A percentile compares a stretch with the other conserved stretches of the same genome.
These are phyloP conservation scores for Biston stratarius DNA, from an alignment of 2,888 invertebrate genomes.

Conservation along the genomic window DNA sequence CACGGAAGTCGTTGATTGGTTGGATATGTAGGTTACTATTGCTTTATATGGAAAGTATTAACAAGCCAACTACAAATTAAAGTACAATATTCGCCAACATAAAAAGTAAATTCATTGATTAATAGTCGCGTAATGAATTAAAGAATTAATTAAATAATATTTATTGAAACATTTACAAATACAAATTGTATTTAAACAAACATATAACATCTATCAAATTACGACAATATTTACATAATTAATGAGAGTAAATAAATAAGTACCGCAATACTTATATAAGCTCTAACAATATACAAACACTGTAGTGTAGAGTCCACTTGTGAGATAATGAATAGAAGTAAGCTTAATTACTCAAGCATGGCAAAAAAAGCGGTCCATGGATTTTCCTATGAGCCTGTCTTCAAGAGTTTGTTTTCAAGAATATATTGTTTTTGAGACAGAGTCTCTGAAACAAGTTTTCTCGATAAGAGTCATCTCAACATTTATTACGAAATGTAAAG, in stretches of 20 bases:
- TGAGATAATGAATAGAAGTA: neutral
- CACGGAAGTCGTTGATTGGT: conserved; percentile 69
- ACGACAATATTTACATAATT: neutral
- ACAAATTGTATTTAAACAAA: too few relatives aligned
- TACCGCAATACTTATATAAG: neutral
- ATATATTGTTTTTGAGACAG: neutral
- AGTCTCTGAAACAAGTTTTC: neutral
- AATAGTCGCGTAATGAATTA: neutral
- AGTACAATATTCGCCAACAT: neutral
- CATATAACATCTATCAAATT: too few relatives aligned
- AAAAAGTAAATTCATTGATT: neutral
- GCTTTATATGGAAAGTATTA: conserved; percentile 21
- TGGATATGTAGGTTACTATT: conserved; percentile 38
- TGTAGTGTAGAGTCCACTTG: conserved; percentile 2
- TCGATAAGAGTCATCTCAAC: conserved; percentile 2
- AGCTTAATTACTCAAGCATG: conserved; percentile 12
- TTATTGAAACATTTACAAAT: neutral
- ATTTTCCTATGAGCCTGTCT: neutral
- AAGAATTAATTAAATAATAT: neutral
- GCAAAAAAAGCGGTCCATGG: neutral
- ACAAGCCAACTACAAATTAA: conserved; percentile 12
- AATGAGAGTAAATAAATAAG: neutral
- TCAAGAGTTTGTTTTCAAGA: neutral
- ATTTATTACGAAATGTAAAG: conserved; percentile 22
- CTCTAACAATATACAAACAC: neutral